Evolutionary conservation across 2,797 vertebrate genomes (phyloP).

Genomic region (Sciurus carolinensis): DNA sequence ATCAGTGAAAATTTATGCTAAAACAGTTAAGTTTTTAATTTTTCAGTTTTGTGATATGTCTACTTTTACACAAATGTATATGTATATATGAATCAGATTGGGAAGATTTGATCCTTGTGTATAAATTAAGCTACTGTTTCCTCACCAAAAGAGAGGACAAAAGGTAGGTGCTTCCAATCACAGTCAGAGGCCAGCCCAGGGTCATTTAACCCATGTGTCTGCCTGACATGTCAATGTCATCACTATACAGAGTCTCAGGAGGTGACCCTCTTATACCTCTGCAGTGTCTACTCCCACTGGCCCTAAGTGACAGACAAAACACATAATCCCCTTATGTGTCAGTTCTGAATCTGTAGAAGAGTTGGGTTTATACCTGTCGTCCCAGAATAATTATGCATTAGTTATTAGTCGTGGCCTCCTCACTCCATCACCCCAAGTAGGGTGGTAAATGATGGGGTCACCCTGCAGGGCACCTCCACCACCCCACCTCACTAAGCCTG

Average conservation of each 20-base stretch:
- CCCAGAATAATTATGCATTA: neutral
- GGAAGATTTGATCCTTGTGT: neutral
- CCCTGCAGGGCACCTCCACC: neutral
- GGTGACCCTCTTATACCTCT: neutral
- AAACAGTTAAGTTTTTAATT: neutral
- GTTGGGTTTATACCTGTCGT: neutral
- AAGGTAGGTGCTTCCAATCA: neutral
- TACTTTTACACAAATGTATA: neutral
- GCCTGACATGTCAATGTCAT: neutral
- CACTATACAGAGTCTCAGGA: neutral
- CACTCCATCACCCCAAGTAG: neutral
- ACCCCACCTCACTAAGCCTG: neutral
- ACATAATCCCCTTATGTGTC: neutral
- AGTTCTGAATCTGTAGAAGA: neutral
- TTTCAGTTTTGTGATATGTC: neutral
- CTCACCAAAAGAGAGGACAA: neutral
- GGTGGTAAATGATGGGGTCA: neutral
- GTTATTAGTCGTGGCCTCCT: neutral
- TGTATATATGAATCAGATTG: neutral
- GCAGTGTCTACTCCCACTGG: neutral
- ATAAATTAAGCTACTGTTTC: neutral
- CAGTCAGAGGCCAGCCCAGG: accelerated
- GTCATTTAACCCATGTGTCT: neutral
- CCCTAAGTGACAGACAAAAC: neutral
- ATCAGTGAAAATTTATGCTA: neutral